Base-by-base conservation (phyloP, 1,140 invertebrate genomes). In the Cryptotermes secundus region DNA sequence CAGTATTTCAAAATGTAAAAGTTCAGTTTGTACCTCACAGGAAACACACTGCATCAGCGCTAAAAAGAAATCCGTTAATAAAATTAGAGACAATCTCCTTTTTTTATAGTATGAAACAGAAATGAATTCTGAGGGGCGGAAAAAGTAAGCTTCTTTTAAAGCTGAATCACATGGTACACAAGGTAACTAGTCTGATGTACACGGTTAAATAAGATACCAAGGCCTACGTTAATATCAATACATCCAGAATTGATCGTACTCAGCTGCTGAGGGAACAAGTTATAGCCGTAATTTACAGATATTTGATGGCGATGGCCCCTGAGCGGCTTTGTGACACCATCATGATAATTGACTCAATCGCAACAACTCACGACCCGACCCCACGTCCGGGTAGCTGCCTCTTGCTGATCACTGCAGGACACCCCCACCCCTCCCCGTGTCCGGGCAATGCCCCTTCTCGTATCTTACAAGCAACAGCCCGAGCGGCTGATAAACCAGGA, bases 271-370 rank as follows among this genome's bases (percentile, higher is more conserved):
- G 59, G 9, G 59, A 72, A n/a, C 59, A n/a, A 26, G 59, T 72
- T 72, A n/a, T 31, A 72, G 59, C 59, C 59, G n/a, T 72, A 72
- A 72, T 72, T 72, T 72, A 26, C 59, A 72, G 59, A 72, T 72
- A 72, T 72, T 72, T 72, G 59, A 26, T 72, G 26, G 14, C 59
- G 59, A 72, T 72, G 59, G 59, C 14, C 59, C n/a, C 59, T 2
- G 26, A 31, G 26, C n/a, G 59, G 14, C 59, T 31, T 26, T 31
- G 59, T 72, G 59, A 72, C 59, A 31, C 59, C 59, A 72, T 72
- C 59, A 22, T n/a, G 19, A 72, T 72, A 72, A 72, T 72, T 72
- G 59, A 72, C 59, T 72, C 59, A 72, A 72, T 72, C 59, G 59
- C 1, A 26, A 31, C n/a, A 72, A 72, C 59, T 26, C 59, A 72